phyloP scores from a whole-genome alignment of 2,113 vertebrate species.

The Cromileptes altivelis region DNA sequence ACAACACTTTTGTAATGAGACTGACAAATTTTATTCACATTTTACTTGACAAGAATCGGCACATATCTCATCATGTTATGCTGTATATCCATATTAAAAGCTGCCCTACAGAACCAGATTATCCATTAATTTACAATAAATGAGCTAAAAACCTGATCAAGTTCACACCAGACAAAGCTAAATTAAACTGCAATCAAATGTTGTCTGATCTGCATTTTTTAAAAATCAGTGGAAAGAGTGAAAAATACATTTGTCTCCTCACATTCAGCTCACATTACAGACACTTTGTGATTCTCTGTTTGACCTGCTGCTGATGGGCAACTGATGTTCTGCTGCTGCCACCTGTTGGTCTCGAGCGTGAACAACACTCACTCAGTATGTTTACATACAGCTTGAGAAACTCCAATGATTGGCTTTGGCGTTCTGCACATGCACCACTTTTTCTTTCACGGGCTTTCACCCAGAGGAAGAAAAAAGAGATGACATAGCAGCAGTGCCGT shows the following conservation, averaged over 20 bases:
- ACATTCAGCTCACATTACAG: not conserved
- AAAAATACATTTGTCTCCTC: not conserved
- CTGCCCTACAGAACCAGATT: not conserved
- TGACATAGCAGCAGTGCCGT: too few species aligned
- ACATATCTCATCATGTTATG: slow-evolving; percentile 3
- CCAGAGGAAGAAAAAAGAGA: too few species aligned
- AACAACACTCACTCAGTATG: not conserved
- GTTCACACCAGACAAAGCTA: too few species aligned
- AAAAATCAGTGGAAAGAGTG: too few species aligned
- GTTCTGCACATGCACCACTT: too few species aligned
- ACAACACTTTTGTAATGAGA: not conserved
- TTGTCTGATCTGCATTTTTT: too few species aligned
- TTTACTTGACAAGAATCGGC: accelerated
- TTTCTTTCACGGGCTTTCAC: too few species aligned
- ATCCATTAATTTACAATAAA: not conserved
- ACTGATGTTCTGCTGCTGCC: not conserved
- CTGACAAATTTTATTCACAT: not conserved
- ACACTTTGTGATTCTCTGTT: not conserved
- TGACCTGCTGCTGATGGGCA: not conserved
- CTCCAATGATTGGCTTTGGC: too few species aligned
- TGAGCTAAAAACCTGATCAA: too few species aligned
- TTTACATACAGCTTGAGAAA: too few species aligned
- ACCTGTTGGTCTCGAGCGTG: not conserved
- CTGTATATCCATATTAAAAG: not conserved
- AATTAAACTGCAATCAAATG: too few species aligned